Conservation (phyloP, 2,797 vertebrate species). For the Mormyrops attenuatus region DNA sequence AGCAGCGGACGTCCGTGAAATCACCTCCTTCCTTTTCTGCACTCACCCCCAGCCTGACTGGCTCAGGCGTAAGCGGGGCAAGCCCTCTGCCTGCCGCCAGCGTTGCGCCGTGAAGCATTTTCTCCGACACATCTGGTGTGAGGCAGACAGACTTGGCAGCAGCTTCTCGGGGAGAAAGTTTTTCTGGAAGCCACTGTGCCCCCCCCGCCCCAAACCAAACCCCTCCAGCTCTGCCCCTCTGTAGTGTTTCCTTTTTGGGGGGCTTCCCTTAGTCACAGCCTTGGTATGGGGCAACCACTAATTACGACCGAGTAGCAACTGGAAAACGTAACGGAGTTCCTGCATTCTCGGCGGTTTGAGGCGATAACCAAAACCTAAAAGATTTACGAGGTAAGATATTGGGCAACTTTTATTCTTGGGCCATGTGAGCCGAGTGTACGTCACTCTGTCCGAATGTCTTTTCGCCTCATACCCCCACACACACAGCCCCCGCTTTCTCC, state of each 20-base stretch:
- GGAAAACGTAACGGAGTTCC: constrained; percentile 50
- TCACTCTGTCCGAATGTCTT: constrained; percentile 35
- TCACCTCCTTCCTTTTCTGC: neutral
- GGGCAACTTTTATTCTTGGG: constrained; percentile 36
- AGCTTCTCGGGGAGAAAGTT: neutral
- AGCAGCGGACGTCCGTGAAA: neutral
- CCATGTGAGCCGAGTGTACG: constrained; percentile 37
- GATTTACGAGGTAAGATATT: constrained; percentile 57
- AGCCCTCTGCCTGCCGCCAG: neutral
- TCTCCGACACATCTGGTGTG: neutral
- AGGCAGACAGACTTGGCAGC: constrained; percentile 14
- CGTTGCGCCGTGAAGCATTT: neutral
- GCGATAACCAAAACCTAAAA: constrained; percentile 55
- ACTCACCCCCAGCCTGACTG: neutral
- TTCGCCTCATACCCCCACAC: neutral
- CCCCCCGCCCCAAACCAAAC: constrained; percentile 36
- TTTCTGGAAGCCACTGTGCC: constrained; percentile 21
- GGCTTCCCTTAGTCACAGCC: constrained; percentile 55
- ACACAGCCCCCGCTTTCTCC: constrained; percentile 24
- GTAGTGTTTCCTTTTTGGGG: constrained; percentile 45
- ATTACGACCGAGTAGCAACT: constrained; percentile 56
- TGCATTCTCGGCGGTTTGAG: constrained; percentile 58
- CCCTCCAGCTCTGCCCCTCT: constrained; percentile 22
- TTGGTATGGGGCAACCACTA: constrained; percentile 63
- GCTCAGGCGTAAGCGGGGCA: neutral